Base-by-base conservation (phyloP, 2,888 invertebrate species). In the Pristionchus mayeri region DNA sequence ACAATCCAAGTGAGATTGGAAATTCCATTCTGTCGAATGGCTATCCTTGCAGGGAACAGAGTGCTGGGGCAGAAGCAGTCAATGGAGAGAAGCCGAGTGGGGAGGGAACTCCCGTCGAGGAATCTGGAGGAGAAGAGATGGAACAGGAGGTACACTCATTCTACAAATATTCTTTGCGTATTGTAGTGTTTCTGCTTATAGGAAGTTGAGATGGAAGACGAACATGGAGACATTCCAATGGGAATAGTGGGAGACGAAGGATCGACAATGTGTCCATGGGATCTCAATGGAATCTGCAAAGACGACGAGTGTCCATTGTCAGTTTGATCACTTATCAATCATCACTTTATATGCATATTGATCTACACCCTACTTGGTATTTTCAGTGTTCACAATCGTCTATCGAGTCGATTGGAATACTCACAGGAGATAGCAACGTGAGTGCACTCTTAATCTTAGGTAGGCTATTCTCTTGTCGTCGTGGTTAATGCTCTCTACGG, bases 211-310 rank as follows among this genome's bases (percentile, higher is more conserved):
- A 21, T 21, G 67, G 37, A 67, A 27, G 21, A 13, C n/a, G n/a
- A n/a, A n/a, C n/a, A n/a, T 37, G 67, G 21, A 67, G 37, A 67
- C 9, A 34, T 34, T 21, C 21, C 37, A 37, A 37, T 34, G 27
- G 34, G 11, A 34, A 27, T 16, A 37, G 34, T 3, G 37, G 37
- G 67, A 37, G 67, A 37, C 7, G 9, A 27, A 21, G 21, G 67
- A 18, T 37, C 34, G 4, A 67, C 67, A 67, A 18, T 67, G 34
- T 75, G 75, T 75, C 75, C 75, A 24, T 75, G 75, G 75, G 44
- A 75, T 40, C 48, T 48, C 44, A 75, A 75, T 75, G 75, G 75
- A 75, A 48, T 44, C n/a, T 75, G 75, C 75, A 75, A 75, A 48
- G 75, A 75, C 75, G 40, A 75, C 24, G 75, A 75, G 11, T 75